phyloP scores from a whole-genome alignment of 2,113 vertebrate genomes.

The Forbesichthys papilliferus region DNA sequence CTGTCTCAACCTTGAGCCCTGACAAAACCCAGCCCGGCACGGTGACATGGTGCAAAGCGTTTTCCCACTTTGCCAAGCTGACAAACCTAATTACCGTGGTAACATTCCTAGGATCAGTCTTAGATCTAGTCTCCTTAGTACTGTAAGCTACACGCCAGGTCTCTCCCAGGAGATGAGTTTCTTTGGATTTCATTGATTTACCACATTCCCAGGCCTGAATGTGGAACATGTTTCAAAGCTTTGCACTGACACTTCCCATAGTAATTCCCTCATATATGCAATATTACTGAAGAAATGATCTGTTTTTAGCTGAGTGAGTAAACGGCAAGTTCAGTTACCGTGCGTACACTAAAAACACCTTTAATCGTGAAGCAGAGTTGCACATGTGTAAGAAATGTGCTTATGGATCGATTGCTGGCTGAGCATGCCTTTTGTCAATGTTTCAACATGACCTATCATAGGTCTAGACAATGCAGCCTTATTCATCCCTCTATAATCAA shows the following conservation, averaged over 20 bases:
- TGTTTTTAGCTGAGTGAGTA: slow-evolving; percentile 31
- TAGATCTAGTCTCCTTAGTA: slow-evolving; percentile 64
- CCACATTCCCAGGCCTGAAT: slow-evolving; percentile 46
- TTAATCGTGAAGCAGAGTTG: slow-evolving; percentile 12
- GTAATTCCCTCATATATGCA: slow-evolving; percentile 20
- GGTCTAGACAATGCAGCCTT: slow-evolving; percentile 10
- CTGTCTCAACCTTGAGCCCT: slow-evolving; percentile 58
- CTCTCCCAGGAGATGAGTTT: slow-evolving; percentile 51
- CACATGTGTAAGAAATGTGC: slow-evolving; percentile 25
- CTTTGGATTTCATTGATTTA: slow-evolving; percentile 41
- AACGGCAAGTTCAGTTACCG: slow-evolving; percentile 7
- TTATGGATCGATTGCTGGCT: slow-evolving; percentile 28
- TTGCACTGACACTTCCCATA: slow-evolving; percentile 23
- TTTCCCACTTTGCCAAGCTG: slow-evolving; percentile 65
- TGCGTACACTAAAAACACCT: slow-evolving; percentile 24
- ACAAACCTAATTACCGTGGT: slow-evolving; percentile 63
- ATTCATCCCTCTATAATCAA: slow-evolving; percentile 23
- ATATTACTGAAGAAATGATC: slow-evolving; percentile 13
- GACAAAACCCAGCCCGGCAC: slow-evolving; percentile 63
- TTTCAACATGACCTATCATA: slow-evolving; percentile 21
- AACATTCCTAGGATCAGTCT: slow-evolving; percentile 61
- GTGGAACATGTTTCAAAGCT: slow-evolving; percentile 35
- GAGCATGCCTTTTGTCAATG: slow-evolving; percentile 17
- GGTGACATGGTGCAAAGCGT: slow-evolving; percentile 68
- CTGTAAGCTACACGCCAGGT: slow-evolving; percentile 37